Base-by-base conservation (phyloP, 2,113 vertebrate genomes). In the Macrotus californicus region DNA sequence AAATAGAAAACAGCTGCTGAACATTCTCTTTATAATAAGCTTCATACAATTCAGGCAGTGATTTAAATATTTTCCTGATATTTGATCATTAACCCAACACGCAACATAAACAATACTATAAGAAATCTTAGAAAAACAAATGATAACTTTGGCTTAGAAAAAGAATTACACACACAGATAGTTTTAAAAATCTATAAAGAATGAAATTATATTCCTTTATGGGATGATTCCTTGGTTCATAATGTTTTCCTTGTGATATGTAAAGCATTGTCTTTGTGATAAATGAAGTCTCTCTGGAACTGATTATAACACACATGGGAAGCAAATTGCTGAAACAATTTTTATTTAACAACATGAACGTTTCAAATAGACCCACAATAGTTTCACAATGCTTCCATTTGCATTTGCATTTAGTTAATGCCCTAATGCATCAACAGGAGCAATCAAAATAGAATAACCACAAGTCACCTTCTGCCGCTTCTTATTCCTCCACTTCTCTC, bases 1-100 rank as follows among this genome's bases (percentile, higher is more conserved):
- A 96, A 96, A 90, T 79, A 29, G 70, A 96, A 97, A 96, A 92
- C 91, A 96, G 91, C 91, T 94, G 85, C 81, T 50, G 59, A 92
- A 18, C 69, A 80, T 87, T 94, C 70, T 92, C 29, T 89, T 79
- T 84, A 50, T n/a, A 89, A 69, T 80, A 96, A 66, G 64, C 22
- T 69, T 90, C 67, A 87, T 24, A 90, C 31, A 87, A 80, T 56
- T 90, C 50, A 64, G 14, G 50, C 19, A 64, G 41, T 89, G 88
- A 82, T 77, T 97, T 95, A 87, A 89, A 79, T 59, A 75, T 92
- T 87, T 92, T 89, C 79, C 36, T 95, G 66, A 87, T 94, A 95
- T 66, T 95, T 94, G 48, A 87, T 77, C 80, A 94, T 93, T 95
- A 94, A 75, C 48, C 29, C 26, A 75, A 61, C 64, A 79, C 6